phyloP scores from a whole-genome alignment of 2,113 vertebrate species.

The Tapirus terrestris region DNA sequence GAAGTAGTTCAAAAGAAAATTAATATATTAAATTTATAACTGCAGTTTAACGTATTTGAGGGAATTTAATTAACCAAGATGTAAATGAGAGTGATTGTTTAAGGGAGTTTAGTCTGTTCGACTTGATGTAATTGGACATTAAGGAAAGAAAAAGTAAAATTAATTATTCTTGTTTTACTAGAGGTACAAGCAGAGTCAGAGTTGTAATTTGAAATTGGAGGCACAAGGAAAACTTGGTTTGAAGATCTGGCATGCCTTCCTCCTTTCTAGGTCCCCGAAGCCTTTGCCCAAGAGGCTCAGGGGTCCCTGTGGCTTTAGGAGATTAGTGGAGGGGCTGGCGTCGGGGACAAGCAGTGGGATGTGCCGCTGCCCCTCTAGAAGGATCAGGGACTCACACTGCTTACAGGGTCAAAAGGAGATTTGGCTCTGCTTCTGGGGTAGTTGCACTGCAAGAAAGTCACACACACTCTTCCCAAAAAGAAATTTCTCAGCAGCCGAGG shows the following conservation, averaged over 20 bases:
- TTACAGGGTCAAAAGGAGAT: not conserved
- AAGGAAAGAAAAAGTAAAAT: slow-evolving; percentile 33
- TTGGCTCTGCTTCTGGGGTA: not conserved
- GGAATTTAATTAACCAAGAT: slow-evolving; percentile 51
- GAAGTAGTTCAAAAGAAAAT: slow-evolving; percentile 54
- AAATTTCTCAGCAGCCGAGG: not conserved
- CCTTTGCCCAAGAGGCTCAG: not conserved
- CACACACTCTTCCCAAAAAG: not conserved
- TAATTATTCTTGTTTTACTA: slow-evolving; percentile 5
- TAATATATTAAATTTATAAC: slow-evolving; percentile 27
- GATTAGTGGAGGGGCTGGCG: not conserved
- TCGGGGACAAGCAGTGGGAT: not conserved
- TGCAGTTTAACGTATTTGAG: not conserved
- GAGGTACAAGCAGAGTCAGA: not conserved
- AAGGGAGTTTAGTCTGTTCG: slow-evolving; percentile 8
- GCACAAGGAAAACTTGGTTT: not conserved
- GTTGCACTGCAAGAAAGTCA: not conserved
- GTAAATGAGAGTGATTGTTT: not conserved
- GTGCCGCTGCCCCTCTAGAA: not conserved
- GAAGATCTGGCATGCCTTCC: not conserved
- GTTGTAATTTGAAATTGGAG: not conserved
- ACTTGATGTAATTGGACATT: not conserved
- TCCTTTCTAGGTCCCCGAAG: not conserved
- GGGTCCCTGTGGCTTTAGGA: not conserved
- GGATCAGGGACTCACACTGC: not conserved